A percentile compares a stretch with the other conserved stretches of the same genome.
These are phyloP conservation scores for Rhinogobio ventralis DNA, from an alignment of 2,797 vertebrate genomes.

Conservation along the genomic window DNA sequence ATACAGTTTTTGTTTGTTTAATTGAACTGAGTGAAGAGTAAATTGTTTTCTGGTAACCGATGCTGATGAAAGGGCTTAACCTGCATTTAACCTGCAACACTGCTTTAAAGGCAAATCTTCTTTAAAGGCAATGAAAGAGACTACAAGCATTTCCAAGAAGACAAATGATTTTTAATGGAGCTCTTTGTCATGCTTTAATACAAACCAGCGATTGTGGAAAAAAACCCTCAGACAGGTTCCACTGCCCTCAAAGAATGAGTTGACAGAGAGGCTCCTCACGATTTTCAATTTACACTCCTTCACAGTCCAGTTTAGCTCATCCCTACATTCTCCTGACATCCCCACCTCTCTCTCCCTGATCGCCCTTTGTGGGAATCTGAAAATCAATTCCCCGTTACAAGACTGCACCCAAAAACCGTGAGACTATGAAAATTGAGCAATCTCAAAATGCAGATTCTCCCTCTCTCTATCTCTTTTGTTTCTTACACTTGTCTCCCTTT, in stretches of 20 bases:
- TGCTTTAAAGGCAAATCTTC: constrained; percentile 2
- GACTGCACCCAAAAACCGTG: constrained; percentile 44
- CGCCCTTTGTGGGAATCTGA: constrained; percentile 52
- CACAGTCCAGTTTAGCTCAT: constrained; percentile 34
- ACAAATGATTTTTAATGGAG: constrained; percentile 46
- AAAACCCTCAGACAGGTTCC: constrained; percentile 39
- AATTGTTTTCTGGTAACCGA: not conserved
- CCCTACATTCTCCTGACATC: not conserved
- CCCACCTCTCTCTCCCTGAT: constrained; percentile 9
- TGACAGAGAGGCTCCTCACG: constrained; percentile 10
- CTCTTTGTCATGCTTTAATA: constrained; percentile 52
- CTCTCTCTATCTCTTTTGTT: constrained; percentile 1
- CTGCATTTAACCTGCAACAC: constrained; percentile 26
- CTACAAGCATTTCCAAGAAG: constrained; percentile 20
- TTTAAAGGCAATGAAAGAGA: constrained; percentile 6
- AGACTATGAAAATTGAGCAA: constrained; percentile 40
- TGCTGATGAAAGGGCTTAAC: constrained; percentile 9
- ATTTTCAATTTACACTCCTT: constrained; percentile 49
- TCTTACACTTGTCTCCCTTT: not conserved
- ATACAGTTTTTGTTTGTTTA: not conserved
- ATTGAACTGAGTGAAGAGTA: not conserved
- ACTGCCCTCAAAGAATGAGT: constrained; percentile 23
- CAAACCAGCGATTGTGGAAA: constrained; percentile 47
- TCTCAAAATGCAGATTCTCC: not conserved
- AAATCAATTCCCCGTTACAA: constrained; percentile 53